Conservation (phyloP, 2,888 invertebrate genomes). For the Linyphia triangularis region DNA sequence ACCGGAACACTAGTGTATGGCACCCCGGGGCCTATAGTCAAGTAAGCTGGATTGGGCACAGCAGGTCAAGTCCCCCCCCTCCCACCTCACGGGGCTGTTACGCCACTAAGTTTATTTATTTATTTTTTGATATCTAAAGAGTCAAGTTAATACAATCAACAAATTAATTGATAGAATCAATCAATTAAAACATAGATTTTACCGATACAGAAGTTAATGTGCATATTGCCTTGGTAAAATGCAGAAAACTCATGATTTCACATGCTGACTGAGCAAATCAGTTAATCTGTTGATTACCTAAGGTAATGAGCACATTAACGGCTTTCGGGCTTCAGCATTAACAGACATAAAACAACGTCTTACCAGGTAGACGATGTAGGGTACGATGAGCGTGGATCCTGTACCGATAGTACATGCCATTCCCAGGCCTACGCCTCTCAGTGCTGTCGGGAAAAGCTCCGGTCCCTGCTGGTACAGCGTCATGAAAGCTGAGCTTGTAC, state of each 20-base stretch:
- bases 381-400: slow-evolving; percentile 52
- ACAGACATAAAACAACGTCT: not conserved
- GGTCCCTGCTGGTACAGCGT: slow-evolving; percentile 83
- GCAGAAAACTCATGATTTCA: no score
- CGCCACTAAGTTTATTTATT: no score
- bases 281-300: not conserved
- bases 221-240: no score
- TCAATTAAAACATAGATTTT: no score
- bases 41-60: not conserved
- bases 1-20: not conserved
- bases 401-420: slow-evolving; percentile 55
- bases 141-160: no score
- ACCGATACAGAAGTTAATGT: no score
- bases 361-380: slow-evolving; percentile 63
- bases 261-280: not conserved
- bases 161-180: no score
- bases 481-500: slow-evolving; percentile 83
- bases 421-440: slow-evolving; percentile 83
- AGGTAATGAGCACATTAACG: not conserved
- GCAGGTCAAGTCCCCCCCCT: no score
- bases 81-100: no score
- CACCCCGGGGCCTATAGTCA: not conserved
- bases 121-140: no score
- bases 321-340: not conserved
- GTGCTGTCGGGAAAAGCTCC: slow-evolving; percentile 85